Evolutionary conservation across 2,797 vertebrate genomes (phyloP).

Genomic region (Somateria mollissima): DNA sequence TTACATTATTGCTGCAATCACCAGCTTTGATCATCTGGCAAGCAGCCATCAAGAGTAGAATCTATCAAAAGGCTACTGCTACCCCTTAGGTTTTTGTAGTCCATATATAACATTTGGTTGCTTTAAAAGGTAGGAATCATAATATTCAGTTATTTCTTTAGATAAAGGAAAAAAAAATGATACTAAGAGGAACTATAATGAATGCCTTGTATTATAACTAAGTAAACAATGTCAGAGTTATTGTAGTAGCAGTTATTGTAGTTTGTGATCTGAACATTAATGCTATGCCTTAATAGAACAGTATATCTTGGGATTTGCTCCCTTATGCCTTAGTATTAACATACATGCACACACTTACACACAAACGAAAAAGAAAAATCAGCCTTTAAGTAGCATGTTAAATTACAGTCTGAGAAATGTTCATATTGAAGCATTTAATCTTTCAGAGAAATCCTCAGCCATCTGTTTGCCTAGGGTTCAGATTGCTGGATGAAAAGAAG

Average conservation of each 20-base stretch:
- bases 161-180: background rate
- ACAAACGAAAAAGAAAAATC: background rate
- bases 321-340: background rate
- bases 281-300: background rate
- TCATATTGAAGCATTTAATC: constrained; percentile 2
- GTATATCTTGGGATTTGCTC: background rate
- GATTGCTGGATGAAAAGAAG: background rate
- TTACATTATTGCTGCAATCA: background rate
- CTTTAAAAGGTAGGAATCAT: constrained; percentile 5
- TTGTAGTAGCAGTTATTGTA: background rate
- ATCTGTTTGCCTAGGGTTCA: constrained; percentile 34
- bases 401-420: constrained; percentile 5
- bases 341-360: too few species aligned
- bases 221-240: background rate
- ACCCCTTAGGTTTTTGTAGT: background rate
- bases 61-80: background rate
- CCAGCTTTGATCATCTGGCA: background rate
- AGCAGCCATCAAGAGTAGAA: background rate
- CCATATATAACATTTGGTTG: background rate
- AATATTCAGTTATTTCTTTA: background rate
- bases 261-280: background rate
- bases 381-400: background rate
- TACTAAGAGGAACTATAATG: background rate
- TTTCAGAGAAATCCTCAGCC: constrained; percentile 34
- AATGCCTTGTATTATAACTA: background rate